Evolutionary conservation across 35 echinoderm and acorn worm genomes (phyloP).

Genomic region (Apostichopus parvimensis): DNA sequence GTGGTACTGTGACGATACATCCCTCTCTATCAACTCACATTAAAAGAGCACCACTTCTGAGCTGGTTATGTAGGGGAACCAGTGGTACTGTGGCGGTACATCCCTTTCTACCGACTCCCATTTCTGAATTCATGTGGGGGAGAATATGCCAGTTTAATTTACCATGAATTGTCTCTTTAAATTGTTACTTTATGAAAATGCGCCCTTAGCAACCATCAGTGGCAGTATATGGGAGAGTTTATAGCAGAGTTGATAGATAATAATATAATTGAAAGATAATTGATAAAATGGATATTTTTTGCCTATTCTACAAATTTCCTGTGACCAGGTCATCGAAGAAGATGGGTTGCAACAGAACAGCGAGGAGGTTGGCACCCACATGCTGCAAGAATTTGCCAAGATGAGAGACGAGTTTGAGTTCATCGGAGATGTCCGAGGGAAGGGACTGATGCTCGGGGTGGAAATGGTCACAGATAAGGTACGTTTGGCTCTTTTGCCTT

Average conservation of each 20-base stretch:
- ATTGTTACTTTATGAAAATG: neutral
- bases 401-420: conserved; percentile 87
- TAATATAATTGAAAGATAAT: no score
- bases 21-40: no score
- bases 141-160: no score
- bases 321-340: conserved; percentile 83
- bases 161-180: neutral
- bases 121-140: no score
- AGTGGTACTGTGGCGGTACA: no score
- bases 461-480: conserved; percentile 98
- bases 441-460: conserved; percentile 94
- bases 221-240: no score
- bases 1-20: no score
- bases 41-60: no score
- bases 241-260: no score
- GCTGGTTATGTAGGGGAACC: no score
- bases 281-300: neutral
- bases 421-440: conserved; percentile 95
- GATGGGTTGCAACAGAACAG: conserved; percentile 75
- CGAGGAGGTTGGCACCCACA: conserved; percentile 75
- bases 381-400: conserved; percentile 87
- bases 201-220: no score
- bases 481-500: neutral
- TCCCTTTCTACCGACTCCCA: no score
- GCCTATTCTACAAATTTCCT: neutral